These are phyloP conservation scores for Idaea biselata DNA, from an alignment of 2,888 invertebrate genomes.

Conservation along the genomic window DNA sequence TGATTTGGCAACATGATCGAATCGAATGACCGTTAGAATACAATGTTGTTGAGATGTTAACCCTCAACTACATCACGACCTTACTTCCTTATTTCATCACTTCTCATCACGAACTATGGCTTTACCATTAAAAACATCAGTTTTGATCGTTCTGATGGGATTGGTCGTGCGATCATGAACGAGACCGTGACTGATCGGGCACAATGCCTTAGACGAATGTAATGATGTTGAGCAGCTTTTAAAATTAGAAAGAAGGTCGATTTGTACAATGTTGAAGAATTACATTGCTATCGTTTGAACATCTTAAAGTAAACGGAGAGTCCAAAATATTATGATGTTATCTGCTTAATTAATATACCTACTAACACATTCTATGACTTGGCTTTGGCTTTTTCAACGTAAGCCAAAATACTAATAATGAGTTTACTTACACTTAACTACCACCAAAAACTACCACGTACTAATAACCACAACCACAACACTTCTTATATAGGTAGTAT, in stretches of 20 bases:
- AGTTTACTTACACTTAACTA: too few species aligned
- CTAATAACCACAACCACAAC: background rate
- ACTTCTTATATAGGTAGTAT: background rate
- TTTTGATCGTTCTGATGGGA: constrained; percentile 30
- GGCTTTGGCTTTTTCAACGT: too few species aligned
- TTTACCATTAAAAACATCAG: constrained; percentile 31
- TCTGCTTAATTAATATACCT: too few species aligned
- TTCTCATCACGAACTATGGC: constrained; percentile 57
- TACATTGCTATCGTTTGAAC: background rate
- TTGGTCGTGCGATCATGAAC: constrained; percentile 57
- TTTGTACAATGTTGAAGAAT: constrained; percentile 21
- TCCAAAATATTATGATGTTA: too few species aligned
- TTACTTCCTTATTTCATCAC: constrained; percentile 53
- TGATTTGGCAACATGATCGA: too few species aligned
- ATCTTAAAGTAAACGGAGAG: background rate
- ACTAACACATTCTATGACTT: too few species aligned
- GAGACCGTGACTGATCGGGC: constrained; percentile 64
- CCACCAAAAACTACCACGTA: too few species aligned
- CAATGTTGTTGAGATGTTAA: constrained; percentile 26
- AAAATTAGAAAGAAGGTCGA: constrained; percentile 43
- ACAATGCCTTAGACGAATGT: constrained; percentile 53
- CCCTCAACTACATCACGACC: constrained; percentile 44
- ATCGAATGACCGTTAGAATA: constrained; percentile 31
- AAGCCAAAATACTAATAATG: background rate
- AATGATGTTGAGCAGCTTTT: constrained; percentile 43